These are phyloP conservation scores for Spongilla lacustris DNA, from an alignment of 37 sponge, comb jelly and placozoan species.

Conservation along the genomic window DNA sequence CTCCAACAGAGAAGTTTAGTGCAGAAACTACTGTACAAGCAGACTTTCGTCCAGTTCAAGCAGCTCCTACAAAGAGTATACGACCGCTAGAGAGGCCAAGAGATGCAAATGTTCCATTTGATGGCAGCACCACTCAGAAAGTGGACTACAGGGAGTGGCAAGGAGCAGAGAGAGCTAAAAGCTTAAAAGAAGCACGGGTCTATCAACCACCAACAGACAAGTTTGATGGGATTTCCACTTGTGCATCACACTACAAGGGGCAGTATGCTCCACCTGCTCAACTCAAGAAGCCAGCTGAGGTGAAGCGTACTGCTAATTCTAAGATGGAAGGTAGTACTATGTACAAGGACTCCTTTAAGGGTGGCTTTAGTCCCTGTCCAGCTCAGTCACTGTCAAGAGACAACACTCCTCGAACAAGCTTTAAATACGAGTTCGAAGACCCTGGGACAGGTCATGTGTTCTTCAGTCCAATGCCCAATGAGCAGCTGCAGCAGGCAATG, in stretches of 20 bases:
- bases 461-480: neutral
- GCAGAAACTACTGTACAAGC: slow-evolving; percentile 20
- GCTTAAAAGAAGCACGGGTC: slow-evolving; percentile 22
- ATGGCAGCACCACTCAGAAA: slow-evolving; percentile 42
- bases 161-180: slow-evolving; percentile 17
- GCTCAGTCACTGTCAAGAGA: slow-evolving; percentile 5
- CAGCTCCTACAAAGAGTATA: slow-evolving; percentile 25
- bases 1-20: slow-evolving; percentile 65
- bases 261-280: slow-evolving; percentile 37
- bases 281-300: slow-evolving; percentile 33
- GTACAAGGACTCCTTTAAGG: slow-evolving; percentile 47
- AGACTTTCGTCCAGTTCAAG: slow-evolving; percentile 39
- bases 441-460: neutral
- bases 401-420: neutral
- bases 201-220: slow-evolving; percentile 66
- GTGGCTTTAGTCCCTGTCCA: slow-evolving; percentile 45
- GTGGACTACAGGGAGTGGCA: slow-evolving; percentile 65
- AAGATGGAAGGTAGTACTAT: slow-evolving; percentile 39
- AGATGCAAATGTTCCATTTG: slow-evolving; percentile 17
- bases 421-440: neutral
- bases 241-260: slow-evolving; percentile 51
- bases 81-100: slow-evolving; percentile 26
- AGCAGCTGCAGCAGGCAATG: neutral
- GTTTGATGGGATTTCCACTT: slow-evolving; percentile 69
- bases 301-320: neutral